A percentile compares a stretch with the other conserved stretches of the same genome.
Evolutionary conservation across 2,797 vertebrate genomes (phyloP).

Genomic region (Myiothlypis coronata): DNA sequence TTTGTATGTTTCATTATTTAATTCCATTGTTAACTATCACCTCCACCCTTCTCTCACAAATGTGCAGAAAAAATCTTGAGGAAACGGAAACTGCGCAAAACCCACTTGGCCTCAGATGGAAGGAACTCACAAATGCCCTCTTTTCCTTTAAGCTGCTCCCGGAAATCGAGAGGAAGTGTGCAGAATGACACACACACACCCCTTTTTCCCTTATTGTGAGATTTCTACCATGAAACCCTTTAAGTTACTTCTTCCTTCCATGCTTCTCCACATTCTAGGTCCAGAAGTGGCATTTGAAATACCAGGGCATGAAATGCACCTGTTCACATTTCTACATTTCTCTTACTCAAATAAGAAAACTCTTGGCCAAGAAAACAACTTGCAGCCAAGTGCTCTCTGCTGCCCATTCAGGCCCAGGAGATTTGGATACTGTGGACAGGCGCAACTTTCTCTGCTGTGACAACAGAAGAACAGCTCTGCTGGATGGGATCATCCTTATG

Average conservation of each 20-base stretch:
- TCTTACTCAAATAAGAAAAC: neutral
- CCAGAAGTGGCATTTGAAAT: neutral
- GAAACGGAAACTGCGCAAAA: neutral
- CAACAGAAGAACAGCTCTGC: neutral
- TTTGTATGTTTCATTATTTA: neutral
- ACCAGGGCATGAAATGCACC: neutral
- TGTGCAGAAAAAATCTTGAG: neutral
- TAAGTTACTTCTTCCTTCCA: neutral
- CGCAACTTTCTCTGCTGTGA: neutral
- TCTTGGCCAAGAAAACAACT: neutral
- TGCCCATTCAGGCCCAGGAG: neutral
- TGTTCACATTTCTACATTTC: neutral
- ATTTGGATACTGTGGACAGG: neutral
- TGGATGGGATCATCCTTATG: neutral
- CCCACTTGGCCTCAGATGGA: neutral
- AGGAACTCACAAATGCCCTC: neutral
- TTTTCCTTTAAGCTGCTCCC: neutral
- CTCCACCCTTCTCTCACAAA: neutral
- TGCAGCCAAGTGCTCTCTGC: neutral
- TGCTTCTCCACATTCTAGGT: neutral
- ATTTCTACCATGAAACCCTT: neutral
- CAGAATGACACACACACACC: neutral
- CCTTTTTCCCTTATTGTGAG: neutral
- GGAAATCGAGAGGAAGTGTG: neutral
- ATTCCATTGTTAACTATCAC: neutral